Base-by-base conservation (phyloP, 2,113 vertebrate species). In the Oreocharis arfaki region DNA sequence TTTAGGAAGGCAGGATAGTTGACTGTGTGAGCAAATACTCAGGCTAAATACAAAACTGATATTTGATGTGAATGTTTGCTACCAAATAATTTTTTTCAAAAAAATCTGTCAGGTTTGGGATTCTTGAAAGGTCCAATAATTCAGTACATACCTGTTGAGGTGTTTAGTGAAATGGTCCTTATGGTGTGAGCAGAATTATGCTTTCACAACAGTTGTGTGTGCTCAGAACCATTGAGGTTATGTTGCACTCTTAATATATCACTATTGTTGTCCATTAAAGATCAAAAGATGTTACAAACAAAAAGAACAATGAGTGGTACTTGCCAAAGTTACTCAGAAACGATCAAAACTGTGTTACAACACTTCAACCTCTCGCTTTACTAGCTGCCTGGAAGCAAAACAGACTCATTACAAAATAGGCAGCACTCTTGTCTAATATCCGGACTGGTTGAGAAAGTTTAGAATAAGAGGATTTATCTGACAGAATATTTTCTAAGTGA, bases 81-180 rank as follows among this genome's bases (percentile, higher is more conserved):
- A 84, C 61, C 42, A 59, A 78, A 74, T 81, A 64, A 82, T 60
- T 79, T n/a, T n/a, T n/a, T n/a, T n/a, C n/a, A 8, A 21, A 26
- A 19, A 94, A 86, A 87, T 28, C 37, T 90, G 83, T 91, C 68
- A 91, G 53, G 59, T 63, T 41, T 30, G 71, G 60, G 75, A 93
- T 90, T 96, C 81, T 95, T 75, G 8, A 90, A 87, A 89, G 69
- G 83, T 78, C 77, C 52, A 88, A 44, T 84, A 96, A 96, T 94
- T 92, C 70, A 73, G 35, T 50, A 74, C 84, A 85, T 95, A 97
- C 96, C 96, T 98, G 95, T 95, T 97, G 91, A 91, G 24, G 89
- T 88, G 82, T 94, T 96, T 94, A 80, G 82, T 90, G 95, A 97
- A 89, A 95, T 1, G 37, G 50, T 85, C 91, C 92, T 92, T 89